These are phyloP conservation scores for Diadromus collaris DNA, from an alignment of 2,888 invertebrate genomes.

Conservation along the genomic window DNA sequence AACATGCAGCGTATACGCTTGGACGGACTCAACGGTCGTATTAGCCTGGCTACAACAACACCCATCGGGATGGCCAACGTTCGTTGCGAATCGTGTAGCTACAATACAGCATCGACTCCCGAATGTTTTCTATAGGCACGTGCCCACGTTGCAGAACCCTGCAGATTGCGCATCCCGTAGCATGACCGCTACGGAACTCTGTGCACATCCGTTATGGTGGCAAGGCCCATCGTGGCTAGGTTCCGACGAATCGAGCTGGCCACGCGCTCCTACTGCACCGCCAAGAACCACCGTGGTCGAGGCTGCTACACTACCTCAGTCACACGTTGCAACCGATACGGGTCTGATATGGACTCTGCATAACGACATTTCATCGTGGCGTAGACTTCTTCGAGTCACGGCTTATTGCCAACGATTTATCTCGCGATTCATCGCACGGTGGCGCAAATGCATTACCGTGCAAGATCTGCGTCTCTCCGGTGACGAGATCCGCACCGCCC, in stretches of 20 bases:
- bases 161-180: slow-evolving; percentile 72
- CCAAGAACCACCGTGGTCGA: not conserved
- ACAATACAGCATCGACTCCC: slow-evolving; percentile 66
- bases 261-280: not conserved
- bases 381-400: slow-evolving; percentile 24
- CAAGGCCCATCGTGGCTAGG: slow-evolving; percentile 62
- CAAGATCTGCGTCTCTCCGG: not conserved
- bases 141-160: slow-evolving; percentile 67
- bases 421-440: slow-evolving; percentile 5
- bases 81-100: slow-evolving; percentile 69
- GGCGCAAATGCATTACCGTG: not conserved
- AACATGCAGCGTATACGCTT: not conserved
- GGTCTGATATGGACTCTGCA: slow-evolving; percentile 6
- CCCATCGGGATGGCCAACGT: slow-evolving; percentile 58
- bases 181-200: slow-evolving; percentile 54
- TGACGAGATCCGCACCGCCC: slow-evolving; percentile 24
- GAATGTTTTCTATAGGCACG: slow-evolving; percentile 65
- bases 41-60: slow-evolving; percentile 64
- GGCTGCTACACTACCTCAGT: not conserved
- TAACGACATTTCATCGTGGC: slow-evolving; percentile 45
- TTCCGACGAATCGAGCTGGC: not conserved
- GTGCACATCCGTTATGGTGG: slow-evolving; percentile 59
- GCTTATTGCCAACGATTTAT: slow-evolving; percentile 31
- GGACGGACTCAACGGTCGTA: slow-evolving; percentile 65
- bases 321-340: slow-evolving; percentile 57